Conservation (phyloP, 2,888 invertebrate genomes). For the Coecobrya sp. region DNA sequence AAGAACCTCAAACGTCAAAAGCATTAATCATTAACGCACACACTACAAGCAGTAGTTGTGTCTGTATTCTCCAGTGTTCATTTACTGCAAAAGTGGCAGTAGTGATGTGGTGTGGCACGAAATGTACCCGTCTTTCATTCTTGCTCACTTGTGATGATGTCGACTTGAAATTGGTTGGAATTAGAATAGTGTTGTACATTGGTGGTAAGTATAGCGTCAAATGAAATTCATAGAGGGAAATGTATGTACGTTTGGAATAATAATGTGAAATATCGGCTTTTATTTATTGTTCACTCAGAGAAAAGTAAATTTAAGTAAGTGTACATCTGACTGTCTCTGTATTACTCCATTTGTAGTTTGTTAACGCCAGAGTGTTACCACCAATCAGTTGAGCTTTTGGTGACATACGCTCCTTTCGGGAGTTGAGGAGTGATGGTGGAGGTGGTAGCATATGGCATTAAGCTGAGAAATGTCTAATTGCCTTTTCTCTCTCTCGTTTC, state of each 20-base stretch:
- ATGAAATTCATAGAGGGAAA: not conserved
- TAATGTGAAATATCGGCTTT: conserved; percentile 44
- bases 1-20: conserved; percentile 76
- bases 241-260: conserved; percentile 13
- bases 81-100: conserved; percentile 25
- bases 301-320: conserved; percentile 29
- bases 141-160: not conserved
- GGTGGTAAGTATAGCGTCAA: not conserved
- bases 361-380: conserved; percentile 29
- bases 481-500: not conserved
- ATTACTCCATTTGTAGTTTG: not conserved
- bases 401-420: conserved; percentile 52
- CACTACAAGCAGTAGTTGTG: not conserved
- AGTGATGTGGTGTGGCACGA: conserved; percentile 36
- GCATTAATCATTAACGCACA: conserved; percentile 73
- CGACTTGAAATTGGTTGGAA: conserved; percentile 10
- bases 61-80: conserved; percentile 34
- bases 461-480: conserved; percentile 61
- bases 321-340: conserved; percentile 4
- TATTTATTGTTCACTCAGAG: conserved; percentile 38
- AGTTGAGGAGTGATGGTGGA: conserved; percentile 20
- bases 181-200: not conserved
- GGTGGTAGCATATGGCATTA: conserved; percentile 68
- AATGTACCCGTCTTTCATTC: not conserved
- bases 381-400: conserved; percentile 66